Conservation (phyloP, 2,797 vertebrate species). For the Gouania willdenowi region DNA sequence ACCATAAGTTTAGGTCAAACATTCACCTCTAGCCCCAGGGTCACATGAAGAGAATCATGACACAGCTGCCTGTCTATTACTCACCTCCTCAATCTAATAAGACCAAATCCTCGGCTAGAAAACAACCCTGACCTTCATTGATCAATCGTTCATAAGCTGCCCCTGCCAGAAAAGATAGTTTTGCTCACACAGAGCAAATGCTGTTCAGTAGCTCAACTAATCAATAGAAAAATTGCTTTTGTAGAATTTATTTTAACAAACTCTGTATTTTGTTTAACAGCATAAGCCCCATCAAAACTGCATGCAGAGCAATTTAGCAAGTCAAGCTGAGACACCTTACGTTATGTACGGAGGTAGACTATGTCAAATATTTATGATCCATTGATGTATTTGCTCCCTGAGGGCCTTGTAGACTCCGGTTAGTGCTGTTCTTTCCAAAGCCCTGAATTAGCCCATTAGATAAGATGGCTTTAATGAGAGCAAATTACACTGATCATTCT, state of each 20-base stretch:
- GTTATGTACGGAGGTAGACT: constrained; percentile 57
- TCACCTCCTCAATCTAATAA: constrained; percentile 57
- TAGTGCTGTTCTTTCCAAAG: constrained; percentile 63
- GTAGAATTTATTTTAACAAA: constrained; percentile 3
- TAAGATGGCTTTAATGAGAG: constrained; percentile 64
- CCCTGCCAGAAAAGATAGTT: constrained; percentile 25
- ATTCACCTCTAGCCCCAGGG: constrained; percentile 52
- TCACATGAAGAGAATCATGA: constrained; percentile 49
- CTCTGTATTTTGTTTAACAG: constrained; percentile 20
- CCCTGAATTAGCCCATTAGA: constrained; percentile 73
- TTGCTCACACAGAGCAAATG: constrained; percentile 20
- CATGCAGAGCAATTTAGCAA: constrained; percentile 41
- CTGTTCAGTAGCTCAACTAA: constrained; percentile 34
- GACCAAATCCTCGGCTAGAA: constrained; percentile 28
- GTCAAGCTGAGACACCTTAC: constrained; percentile 44
- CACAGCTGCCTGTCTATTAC: constrained; percentile 68
- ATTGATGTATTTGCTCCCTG: constrained; percentile 58
- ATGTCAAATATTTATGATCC: constrained; percentile 73
- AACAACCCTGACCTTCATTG: constrained; percentile 42
- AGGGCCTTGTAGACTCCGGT: constrained; percentile 45
- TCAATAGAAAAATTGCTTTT: constrained; percentile 41
- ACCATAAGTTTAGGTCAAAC: constrained; percentile 34
- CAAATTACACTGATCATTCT: constrained; percentile 71
- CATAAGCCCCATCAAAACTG: constrained; percentile 33
- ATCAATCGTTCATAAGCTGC: constrained; percentile 31